Evolutionary conservation across 92 coral and sea anemone species (phyloP).

Genomic region (Phymanthus crucifer): DNA sequence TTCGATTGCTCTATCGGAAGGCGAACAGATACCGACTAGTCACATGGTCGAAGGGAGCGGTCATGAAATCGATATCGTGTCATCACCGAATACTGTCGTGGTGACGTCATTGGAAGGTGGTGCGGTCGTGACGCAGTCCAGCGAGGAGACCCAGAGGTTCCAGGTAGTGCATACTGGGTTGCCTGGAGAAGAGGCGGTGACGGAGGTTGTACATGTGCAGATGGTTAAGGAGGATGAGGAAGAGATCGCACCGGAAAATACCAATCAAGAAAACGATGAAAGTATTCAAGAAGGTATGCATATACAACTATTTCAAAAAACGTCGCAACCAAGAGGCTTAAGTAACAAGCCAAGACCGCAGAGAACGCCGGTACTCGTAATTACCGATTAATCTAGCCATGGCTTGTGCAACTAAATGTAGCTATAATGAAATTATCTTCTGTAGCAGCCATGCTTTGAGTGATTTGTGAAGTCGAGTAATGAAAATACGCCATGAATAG

Average conservation of each 20-base stretch:
- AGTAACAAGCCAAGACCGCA: no score
- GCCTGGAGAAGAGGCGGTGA: constrained; percentile 27
- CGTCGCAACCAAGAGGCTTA: no score
- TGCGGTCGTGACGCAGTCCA: constrained; percentile 59
- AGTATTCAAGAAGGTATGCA: constrained; percentile 9
- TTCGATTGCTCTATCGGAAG: constrained; percentile 65
- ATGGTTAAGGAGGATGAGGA: constrained; percentile 32
- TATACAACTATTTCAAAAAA: neutral
- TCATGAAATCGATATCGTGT: constrained; percentile 69
- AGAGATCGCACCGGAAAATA: constrained; percentile 7
- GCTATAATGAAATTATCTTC: no score
- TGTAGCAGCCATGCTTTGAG: no score
- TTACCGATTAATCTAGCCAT: no score
- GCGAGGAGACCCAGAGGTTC: constrained; percentile 26
- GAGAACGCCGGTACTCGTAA: no score
- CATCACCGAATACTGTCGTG: constrained; percentile 79
- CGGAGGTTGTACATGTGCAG: constrained; percentile 32
- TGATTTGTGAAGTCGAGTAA: no score
- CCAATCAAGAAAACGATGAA: neutral
- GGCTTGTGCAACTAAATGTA: no score
- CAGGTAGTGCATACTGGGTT: constrained; percentile 32
- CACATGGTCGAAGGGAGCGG: constrained; percentile 63
- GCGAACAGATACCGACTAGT: constrained; percentile 35
- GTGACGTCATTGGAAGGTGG: constrained; percentile 83
- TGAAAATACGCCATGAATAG: no score